These are phyloP conservation scores for Lepilemur ruficaudatus DNA, from an alignment of 2,797 vertebrate species.

Conservation along the genomic window DNA sequence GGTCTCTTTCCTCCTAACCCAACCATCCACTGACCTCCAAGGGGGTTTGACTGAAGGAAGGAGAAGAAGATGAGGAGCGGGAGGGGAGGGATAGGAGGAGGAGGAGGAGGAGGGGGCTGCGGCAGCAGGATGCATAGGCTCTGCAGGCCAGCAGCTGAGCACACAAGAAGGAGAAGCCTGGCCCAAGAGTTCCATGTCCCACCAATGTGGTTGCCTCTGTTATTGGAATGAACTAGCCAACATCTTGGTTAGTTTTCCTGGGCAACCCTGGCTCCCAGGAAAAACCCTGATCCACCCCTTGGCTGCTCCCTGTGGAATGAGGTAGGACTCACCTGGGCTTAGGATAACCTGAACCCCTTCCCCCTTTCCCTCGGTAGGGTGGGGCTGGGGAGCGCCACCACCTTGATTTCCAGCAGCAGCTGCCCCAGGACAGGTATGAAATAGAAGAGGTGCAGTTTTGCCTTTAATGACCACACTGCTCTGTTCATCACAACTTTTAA, in stretches of 20 bases:
- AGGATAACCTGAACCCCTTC: background rate
- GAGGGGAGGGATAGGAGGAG: background rate
- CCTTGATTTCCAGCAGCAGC: background rate
- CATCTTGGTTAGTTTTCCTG: background rate
- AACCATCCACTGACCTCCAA: background rate
- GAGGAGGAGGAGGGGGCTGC: background rate
- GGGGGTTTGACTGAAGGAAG: background rate
- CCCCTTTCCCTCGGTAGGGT: background rate
- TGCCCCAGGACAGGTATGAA: background rate
- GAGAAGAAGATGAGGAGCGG: fast-evolving
- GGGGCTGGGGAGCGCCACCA: background rate
- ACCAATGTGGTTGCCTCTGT: background rate
- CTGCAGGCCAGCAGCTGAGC: background rate
- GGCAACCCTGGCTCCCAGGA: background rate
- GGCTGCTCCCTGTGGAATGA: background rate
- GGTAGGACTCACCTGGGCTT: background rate
- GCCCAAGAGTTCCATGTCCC: background rate
- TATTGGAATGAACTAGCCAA: background rate
- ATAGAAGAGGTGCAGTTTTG: background rate
- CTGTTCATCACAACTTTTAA: background rate
- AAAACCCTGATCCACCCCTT: background rate
- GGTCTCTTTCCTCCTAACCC: background rate
- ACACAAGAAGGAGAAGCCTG: background rate
- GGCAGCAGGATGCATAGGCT: background rate
- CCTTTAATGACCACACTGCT: background rate